Percentiles rank a stretch among this genome's conserved stretches.
These are phyloP conservation scores for Drosophila greeni DNA, from an alignment of 2,888 invertebrate species.

Conservation along the genomic window DNA sequence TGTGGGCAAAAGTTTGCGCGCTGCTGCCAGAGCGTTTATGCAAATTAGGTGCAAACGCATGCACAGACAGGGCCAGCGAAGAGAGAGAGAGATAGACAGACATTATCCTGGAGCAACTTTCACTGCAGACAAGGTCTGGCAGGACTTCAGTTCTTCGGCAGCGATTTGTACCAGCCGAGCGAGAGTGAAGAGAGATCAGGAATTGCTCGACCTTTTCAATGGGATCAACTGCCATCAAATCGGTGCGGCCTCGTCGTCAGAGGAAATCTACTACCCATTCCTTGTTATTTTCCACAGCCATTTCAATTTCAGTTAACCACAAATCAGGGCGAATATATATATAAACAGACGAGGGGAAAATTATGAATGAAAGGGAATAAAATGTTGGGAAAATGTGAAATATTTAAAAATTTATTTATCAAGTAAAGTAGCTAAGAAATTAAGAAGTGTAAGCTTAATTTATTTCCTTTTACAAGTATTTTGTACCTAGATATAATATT, in stretches of 20 bases:
- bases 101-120: constrained; percentile 70
- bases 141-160: constrained; percentile 29
- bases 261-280: constrained; percentile 33
- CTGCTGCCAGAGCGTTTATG: constrained; percentile 72
- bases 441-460: neutral
- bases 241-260: constrained; percentile 16
- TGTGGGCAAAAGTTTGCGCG: constrained; percentile 73
- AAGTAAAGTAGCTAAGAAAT: no score
- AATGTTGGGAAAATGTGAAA: neutral
- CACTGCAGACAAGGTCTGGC: constrained; percentile 56
- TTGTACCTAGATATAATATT: neutral
- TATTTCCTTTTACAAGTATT: neutral
- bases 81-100: constrained; percentile 57
- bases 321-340: constrained; percentile 19
- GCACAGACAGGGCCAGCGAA: constrained; percentile 44
- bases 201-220: constrained; percentile 5
- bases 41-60: constrained; percentile 70
- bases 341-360: neutral
- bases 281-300: constrained; percentile 1
- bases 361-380: neutral
- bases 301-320: constrained; percentile 38
- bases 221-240: constrained; percentile 30
- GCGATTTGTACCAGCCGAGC: constrained; percentile 31
- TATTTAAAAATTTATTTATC: no score
- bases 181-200: constrained; percentile 20